Evolutionary conservation across 2,113 vertebrate species (phyloP).

Genomic region (Struthidea cinerea): DNA sequence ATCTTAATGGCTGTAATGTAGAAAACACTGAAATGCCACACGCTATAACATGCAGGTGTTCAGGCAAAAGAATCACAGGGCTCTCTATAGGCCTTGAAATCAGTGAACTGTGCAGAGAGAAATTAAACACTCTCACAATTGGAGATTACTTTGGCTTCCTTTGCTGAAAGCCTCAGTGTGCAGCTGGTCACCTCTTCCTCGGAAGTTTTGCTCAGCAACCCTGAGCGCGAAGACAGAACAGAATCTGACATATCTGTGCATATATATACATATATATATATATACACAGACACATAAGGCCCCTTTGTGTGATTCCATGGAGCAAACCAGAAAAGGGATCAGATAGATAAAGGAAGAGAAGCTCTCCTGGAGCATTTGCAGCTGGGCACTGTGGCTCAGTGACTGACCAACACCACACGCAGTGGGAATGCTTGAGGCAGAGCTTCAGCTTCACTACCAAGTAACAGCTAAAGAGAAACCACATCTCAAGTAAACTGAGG

Average conservation of each 20-base stretch:
- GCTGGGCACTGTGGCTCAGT: background rate
- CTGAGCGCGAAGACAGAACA: background rate
- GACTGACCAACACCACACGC: fast-evolving
- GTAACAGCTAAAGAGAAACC: background rate
- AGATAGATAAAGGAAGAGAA: background rate
- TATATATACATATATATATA: background rate
- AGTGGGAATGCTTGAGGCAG: background rate
- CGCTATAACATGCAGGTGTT: conserved; percentile 15
- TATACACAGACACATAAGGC: background rate
- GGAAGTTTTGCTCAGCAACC: background rate
- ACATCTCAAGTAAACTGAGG: background rate
- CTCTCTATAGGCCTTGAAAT: background rate
- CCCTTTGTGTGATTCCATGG: background rate
- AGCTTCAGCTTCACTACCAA: background rate
- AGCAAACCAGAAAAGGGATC: background rate
- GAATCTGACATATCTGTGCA: background rate
- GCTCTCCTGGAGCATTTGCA: background rate
- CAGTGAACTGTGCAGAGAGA: conserved; percentile 6
- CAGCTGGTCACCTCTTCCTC: background rate
- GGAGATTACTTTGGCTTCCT: conserved; percentile 13
- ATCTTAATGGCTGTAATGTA: background rate
- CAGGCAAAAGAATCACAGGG: background rate
- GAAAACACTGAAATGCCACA: background rate
- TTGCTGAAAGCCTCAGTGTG: conserved; percentile 6
- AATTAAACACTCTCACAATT: background rate